phyloP scores from a whole-genome alignment of 2,797 vertebrate genomes.

The Acipenser ruthenus region DNA sequence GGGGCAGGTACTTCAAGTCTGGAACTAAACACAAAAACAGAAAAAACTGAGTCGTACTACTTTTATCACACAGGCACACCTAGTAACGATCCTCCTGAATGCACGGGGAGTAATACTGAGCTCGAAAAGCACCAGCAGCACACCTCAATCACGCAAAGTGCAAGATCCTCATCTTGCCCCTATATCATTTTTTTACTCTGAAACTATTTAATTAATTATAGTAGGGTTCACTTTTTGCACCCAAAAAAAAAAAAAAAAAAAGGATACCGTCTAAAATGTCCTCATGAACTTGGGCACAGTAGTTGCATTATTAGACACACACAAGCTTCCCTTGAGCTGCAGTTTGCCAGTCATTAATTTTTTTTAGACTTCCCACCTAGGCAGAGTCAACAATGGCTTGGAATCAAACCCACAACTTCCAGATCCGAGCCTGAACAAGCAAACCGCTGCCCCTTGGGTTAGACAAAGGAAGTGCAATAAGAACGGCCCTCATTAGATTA shows the following conservation, averaged over 20 bases:
- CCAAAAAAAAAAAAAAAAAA: background rate
- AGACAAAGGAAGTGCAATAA: conserved; percentile 13
- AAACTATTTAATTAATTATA: background rate
- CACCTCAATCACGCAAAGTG: background rate
- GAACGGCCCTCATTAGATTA: conserved; percentile 2
- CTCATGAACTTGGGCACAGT: background rate
- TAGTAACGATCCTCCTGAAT: background rate
- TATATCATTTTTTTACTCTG: background rate
- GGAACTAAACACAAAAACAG: conserved; percentile 29
- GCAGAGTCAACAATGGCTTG: background rate
- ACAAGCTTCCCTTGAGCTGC: background rate
- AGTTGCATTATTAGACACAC: conserved; percentile 4
- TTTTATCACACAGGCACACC: background rate
- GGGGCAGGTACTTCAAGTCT: conserved; percentile 71
- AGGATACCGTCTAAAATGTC: background rate
- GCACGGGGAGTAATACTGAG: background rate
- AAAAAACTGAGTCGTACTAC: background rate
- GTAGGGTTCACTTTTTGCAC: background rate
- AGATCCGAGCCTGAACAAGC: background rate
- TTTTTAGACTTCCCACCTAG: conserved; percentile 1
- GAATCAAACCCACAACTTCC: conserved; percentile 3
- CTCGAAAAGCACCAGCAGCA: too few species aligned
- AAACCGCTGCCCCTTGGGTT: background rate
- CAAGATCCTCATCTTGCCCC: background rate
- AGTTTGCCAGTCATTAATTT: background rate